Conservation (phyloP, 2,113 vertebrate genomes). For the Rhynchomys soricoides region DNA sequence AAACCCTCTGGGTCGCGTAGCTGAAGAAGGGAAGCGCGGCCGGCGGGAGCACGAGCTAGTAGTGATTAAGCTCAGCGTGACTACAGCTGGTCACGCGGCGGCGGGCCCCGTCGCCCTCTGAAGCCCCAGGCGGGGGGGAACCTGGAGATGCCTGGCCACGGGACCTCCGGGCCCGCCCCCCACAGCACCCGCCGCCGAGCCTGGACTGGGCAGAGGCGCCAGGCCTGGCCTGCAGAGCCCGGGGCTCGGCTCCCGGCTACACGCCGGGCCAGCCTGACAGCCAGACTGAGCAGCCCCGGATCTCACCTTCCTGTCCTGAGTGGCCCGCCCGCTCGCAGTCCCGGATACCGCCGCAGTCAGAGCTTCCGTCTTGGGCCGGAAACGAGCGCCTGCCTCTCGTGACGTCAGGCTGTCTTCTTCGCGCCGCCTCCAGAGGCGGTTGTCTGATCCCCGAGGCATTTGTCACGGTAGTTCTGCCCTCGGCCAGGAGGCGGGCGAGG, state of each 20-base stretch:
- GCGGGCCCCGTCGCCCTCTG: neutral
- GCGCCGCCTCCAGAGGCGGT: neutral
- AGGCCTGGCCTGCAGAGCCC: neutral
- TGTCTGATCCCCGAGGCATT: neutral
- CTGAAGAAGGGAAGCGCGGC: constrained; percentile 30
- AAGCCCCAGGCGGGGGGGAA: neutral
- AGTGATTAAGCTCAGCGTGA: constrained; percentile 70
- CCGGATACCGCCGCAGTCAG: constrained; percentile 68
- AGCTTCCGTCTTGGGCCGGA: constrained; percentile 75
- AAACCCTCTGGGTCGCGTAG: constrained; percentile 48
- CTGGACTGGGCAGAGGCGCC: neutral
- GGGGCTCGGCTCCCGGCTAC: neutral
- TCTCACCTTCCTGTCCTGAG: constrained; percentile 80
- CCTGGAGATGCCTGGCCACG: neutral
- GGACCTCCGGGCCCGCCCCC: constrained; percentile 71
- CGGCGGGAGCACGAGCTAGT: constrained; percentile 33
- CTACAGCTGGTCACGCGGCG: constrained; percentile 55
- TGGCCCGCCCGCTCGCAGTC: constrained; percentile 72
- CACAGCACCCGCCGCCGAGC: neutral
- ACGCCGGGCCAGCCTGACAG: neutral
- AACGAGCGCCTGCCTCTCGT: neutral
- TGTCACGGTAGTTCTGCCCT: neutral
- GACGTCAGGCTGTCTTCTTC: neutral
- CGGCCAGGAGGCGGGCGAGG: neutral
- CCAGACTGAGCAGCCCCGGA: neutral